Evolutionary conservation across 2,113 vertebrate genomes (phyloP).

Genomic region (Trichomycterus rosablanca): DNA sequence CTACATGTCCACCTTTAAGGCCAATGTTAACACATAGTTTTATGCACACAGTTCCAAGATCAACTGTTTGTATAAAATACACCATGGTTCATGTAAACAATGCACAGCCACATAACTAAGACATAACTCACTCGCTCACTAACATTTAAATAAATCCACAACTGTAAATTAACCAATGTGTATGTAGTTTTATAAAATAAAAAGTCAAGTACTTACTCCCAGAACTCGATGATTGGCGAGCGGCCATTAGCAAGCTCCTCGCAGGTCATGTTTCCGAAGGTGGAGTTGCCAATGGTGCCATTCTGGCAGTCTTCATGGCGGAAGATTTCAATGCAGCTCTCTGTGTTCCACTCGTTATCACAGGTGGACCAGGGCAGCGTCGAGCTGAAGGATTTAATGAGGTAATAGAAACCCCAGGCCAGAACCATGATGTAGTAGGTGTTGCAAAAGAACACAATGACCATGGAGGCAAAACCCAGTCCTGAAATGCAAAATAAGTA

Average conservation of each 20-base stretch:
- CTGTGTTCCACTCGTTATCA: conserved; percentile 71
- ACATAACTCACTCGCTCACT: too few species aligned
- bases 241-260: conserved; percentile 52
- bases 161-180: too few species aligned
- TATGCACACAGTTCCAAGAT: too few species aligned
- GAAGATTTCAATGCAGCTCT: conserved; percentile 68
- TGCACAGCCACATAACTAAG: too few species aligned
- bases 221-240: conserved; percentile 75
- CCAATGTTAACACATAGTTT: too few species aligned
- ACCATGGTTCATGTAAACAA: too few species aligned
- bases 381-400: conserved; percentile 70
- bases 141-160: too few species aligned
- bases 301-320: conserved; percentile 61
- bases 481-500: conserved; percentile 52
- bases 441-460: conserved; percentile 80
- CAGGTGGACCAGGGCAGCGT: conserved; percentile 73
- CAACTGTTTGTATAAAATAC: too few species aligned
- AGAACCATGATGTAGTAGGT: conserved; percentile 83
- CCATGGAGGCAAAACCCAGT: conserved; percentile 74
- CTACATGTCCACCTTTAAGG: too few species aligned
- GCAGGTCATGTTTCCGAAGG: conserved; percentile 64
- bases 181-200: background rate
- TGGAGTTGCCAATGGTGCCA: conserved; percentile 56
- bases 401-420: conserved; percentile 79
- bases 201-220: conserved; percentile 67